phyloP scores from a whole-genome alignment of 1,140 invertebrate species.

The Papilio polytes region DNA sequence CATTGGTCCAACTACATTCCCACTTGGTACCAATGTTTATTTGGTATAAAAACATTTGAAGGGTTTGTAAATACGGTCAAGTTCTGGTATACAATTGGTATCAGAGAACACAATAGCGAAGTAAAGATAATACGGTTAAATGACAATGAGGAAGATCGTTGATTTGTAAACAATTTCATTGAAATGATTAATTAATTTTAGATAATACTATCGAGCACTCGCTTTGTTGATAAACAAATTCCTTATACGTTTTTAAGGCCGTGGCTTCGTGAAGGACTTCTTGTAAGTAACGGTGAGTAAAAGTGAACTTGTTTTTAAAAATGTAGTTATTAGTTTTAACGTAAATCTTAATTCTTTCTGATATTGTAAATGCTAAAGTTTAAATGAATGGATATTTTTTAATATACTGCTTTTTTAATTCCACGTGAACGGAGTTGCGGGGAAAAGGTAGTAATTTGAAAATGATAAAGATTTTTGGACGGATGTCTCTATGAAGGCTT shows the following conservation, averaged over 20 bases:
- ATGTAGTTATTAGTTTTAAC: too few species aligned
- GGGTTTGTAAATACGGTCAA: not conserved
- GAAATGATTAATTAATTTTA: slow-evolving; percentile 53
- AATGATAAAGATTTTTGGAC: too few species aligned
- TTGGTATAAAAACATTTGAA: not conserved
- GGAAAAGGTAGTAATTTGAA: too few species aligned
- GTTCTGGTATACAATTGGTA: not conserved
- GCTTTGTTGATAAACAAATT: slow-evolving; percentile 84
- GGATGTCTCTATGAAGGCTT: too few species aligned
- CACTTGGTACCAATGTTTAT: not conserved
- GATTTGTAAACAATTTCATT: slow-evolving; percentile 37
- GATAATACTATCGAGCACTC: slow-evolving; percentile 84
- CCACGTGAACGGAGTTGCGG: too few species aligned
- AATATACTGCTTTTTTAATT: too few species aligned
- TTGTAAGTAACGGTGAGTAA: slow-evolving; percentile 84
- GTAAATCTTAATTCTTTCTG: too few species aligned
- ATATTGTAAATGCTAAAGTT: too few species aligned
- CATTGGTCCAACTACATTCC: not conserved
- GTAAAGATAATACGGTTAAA: slow-evolving; percentile 72
- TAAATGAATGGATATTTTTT: too few species aligned
- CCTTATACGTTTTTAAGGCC: slow-evolving; percentile 86
- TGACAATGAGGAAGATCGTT: slow-evolving; percentile 16
- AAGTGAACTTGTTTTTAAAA: not conserved
- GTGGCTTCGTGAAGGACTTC: slow-evolving; percentile 84
- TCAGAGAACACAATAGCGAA: slow-evolving; percentile 47